These are phyloP conservation scores for Cardiocondyla obscurior DNA, from an alignment of 1,140 invertebrate genomes.

Conservation along the genomic window DNA sequence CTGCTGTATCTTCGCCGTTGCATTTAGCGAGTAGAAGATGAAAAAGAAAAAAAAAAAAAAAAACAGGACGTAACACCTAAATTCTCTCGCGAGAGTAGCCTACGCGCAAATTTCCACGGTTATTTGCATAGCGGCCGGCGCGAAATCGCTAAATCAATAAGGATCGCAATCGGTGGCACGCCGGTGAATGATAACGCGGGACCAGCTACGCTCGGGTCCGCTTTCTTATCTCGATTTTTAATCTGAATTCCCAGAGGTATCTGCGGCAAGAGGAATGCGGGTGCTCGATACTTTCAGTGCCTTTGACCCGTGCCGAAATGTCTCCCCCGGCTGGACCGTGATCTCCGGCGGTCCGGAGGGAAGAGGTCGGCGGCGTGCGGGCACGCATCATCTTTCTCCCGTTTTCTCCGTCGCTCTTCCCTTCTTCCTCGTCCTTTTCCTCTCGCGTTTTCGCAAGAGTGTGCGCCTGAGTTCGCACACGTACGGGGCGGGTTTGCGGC, in stretches of 20 bases:
- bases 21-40: constrained; percentile 1
- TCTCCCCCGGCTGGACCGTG: constrained; percentile 3
- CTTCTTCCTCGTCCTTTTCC: constrained; percentile 6
- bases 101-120: not conserved
- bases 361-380: constrained; percentile 31
- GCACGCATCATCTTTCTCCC: constrained; percentile 46
- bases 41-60: too few relatives aligned
- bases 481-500: constrained; percentile 48
- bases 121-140: constrained; percentile 1
- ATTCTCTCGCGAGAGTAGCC: not conserved
- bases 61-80: constrained; percentile 13
- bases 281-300: constrained; percentile 32
- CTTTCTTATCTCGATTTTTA: not conserved
- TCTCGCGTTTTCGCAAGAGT: not conserved
- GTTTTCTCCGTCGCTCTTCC: constrained; percentile 33
- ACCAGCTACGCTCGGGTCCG: not conserved
- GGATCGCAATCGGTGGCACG: not conserved
- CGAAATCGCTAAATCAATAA: constrained; percentile 19
- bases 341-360: constrained; percentile 8
- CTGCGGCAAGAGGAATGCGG: too few relatives aligned
- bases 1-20: constrained; percentile 24
- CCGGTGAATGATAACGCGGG: not conserved
- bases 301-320: constrained; percentile 58
- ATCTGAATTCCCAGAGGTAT: constrained; percentile 63
- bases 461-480: not conserved